Conservation (phyloP, 2,888 invertebrate genomes). For the Orthosia incerta region DNA sequence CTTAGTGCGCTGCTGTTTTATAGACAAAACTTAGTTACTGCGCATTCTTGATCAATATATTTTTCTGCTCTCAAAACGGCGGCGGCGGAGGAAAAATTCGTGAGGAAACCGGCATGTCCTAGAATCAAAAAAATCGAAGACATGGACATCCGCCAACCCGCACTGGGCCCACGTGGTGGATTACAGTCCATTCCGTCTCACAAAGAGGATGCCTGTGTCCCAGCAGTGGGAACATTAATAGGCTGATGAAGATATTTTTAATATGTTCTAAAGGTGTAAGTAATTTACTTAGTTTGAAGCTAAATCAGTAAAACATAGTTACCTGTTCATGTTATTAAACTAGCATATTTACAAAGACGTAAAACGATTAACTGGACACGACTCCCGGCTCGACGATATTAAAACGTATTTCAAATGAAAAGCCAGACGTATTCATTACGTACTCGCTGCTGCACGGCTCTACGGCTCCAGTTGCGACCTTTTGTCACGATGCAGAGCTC, state of each 20-base stretch:
- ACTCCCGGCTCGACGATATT: slow-evolving; percentile 46
- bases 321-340: slow-evolving; percentile 24
- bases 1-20: neutral
- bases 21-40: neutral
- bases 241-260: too few species aligned
- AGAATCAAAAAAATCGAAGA: too few species aligned
- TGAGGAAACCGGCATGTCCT: too few species aligned
- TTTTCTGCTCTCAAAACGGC: neutral
- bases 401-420: slow-evolving; percentile 61
- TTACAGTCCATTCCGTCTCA: too few species aligned
- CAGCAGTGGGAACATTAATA: too few species aligned
- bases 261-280: neutral
- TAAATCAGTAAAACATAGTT: neutral
- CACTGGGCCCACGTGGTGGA: too few species aligned
- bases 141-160: too few species aligned
- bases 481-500: slow-evolving; percentile 46
- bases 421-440: slow-evolving; percentile 55
- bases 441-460: slow-evolving; percentile 1
- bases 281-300: neutral
- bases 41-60: neutral
- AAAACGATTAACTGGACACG: slow-evolving; percentile 61
- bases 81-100: too few species aligned
- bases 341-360: slow-evolving; percentile 39
- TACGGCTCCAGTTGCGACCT: slow-evolving; percentile 40
- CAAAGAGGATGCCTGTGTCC: too few species aligned